Percentiles rank a stretch among this genome's conserved stretches.
Conservation (phyloP, 2,797 vertebrate genomes). For the Pithecia hirsuta region DNA sequence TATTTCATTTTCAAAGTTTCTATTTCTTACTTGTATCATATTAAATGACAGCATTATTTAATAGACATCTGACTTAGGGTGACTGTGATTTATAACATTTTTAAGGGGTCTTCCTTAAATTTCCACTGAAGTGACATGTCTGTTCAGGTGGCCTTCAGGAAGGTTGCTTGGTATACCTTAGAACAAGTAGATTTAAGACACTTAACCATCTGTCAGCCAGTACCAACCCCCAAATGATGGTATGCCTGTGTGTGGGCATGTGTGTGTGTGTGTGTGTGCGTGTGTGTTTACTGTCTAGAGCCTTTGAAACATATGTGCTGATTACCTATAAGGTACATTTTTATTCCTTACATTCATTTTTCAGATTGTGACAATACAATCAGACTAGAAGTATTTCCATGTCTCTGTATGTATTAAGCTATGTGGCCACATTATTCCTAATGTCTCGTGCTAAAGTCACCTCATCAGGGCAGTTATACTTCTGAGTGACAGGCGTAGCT, state of each 20-base stretch:
- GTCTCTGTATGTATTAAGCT: background rate
- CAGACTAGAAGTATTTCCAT: background rate
- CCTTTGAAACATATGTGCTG: accelerated
- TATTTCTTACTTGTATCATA: background rate
- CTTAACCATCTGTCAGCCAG: background rate
- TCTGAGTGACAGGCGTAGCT: background rate
- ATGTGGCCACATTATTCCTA: background rate
- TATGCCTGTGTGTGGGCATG: background rate
- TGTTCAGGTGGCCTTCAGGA: background rate
- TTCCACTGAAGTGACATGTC: too few relatives aligned
- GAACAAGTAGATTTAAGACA: background rate
- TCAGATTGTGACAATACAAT: background rate
- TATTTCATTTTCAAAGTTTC: background rate
- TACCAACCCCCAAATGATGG: background rate
- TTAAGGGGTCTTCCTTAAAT: background rate
- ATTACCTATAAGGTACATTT: background rate
- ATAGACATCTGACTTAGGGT: background rate
- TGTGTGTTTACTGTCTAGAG: background rate
- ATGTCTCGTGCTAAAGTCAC: background rate
- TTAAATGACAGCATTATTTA: background rate
- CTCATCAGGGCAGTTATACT: background rate
- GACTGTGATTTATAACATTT: background rate
- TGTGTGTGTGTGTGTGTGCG: background rate
- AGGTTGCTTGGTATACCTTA: too few relatives aligned
- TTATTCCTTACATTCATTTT: background rate